Percentiles rank a stretch among this genome's conserved stretches.
Evolutionary conservation across 1,140 invertebrate species (phyloP).

Genomic region (Heliconius eleuchia): DNA sequence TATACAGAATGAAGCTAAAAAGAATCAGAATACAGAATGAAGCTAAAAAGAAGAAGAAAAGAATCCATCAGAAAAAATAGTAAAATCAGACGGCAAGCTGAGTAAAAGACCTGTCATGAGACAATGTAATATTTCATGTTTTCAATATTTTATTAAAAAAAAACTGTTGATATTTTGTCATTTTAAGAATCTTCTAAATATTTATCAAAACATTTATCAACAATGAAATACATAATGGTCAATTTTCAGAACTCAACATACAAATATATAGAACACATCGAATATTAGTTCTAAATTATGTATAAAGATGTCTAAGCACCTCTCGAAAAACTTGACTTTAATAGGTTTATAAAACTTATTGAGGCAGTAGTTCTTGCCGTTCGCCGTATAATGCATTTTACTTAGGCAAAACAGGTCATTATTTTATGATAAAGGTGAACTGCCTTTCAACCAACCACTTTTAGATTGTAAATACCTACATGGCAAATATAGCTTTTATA

Average conservation of each 20-base stretch:
- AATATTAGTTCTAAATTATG: conserved; percentile 5
- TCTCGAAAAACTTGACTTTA: conserved; percentile 2
- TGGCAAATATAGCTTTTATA: neutral
- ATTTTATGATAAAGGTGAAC: conserved; percentile 5
- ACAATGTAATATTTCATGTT: too few relatives aligned
- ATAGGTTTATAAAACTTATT: conserved; percentile 9
- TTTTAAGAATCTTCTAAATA: too few relatives aligned
- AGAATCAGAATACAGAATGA: too few relatives aligned
- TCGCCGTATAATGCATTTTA: conserved; percentile 10
- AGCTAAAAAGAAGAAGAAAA: too few relatives aligned
- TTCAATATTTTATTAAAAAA: too few relatives aligned
- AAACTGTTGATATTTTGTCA: too few relatives aligned
- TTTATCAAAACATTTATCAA: too few relatives aligned
- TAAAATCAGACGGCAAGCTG: too few relatives aligned
- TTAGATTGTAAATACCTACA: neutral
- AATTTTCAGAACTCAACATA: neutral
- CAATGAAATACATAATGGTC: neutral
- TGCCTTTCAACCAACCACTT: neutral
- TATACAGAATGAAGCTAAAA: too few relatives aligned
- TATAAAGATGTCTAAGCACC: neutral
- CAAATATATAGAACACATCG: neutral
- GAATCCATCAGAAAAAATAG: too few relatives aligned
- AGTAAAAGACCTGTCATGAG: too few relatives aligned
- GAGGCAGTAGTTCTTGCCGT: conserved; percentile 7
- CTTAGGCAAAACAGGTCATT: conserved; percentile 10